Base-by-base conservation (phyloP, 1,140 invertebrate genomes). In the Odontomachus brunneus region DNA sequence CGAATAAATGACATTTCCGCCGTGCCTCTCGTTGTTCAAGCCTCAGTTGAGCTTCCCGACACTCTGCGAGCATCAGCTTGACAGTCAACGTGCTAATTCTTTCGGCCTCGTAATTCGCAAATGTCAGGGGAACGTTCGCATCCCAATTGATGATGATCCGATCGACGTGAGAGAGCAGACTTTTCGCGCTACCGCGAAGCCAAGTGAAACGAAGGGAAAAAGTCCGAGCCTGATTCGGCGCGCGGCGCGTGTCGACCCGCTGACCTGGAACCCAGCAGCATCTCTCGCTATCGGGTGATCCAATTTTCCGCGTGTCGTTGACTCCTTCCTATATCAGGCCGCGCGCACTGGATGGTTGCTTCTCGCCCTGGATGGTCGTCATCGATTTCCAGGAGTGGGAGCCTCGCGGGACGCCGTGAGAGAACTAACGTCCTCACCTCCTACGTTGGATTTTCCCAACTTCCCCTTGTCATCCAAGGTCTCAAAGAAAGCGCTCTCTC, bases 231-330 rank as follows among this genome's bases (percentile, higher is more conserved):
- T 49, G 75, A 24, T 78, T 51, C 51, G 29, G 63, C 73, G 48
- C 55, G 22, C 67, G 29, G 33, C 74, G 33, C 74, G 24, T n/a
- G 63, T 66, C 24, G 72, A 80, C 53, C 73, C 22, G 67, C 53
- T 65, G 63, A 67, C 74, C 82, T 63, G 62, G 38, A 66, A 80
- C 63, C 82, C 38, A 14, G 59, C 57, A 63, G 65, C 59, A 3
- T 4, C 29, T 65, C 71, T 26, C 81, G 59, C 71, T 65, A 74
- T 74, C 72, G 72, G 80, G 0, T 53, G 80, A 80, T 80, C 75
- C 75, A 80, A 80, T 80, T 80, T 80, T 80, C 75, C 75, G 51
- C 51, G 51, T 57, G 75, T 80, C 75, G 65, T 80, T 69, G 74
- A 67, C 74, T 78, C 63, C 33, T 48, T 24, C 33, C 22, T 22